Evolutionary conservation across 2,888 invertebrate species (phyloP), one percentile per base, ranked within the genome.

Genomic region (Epinotia brunnichana): DNA sequence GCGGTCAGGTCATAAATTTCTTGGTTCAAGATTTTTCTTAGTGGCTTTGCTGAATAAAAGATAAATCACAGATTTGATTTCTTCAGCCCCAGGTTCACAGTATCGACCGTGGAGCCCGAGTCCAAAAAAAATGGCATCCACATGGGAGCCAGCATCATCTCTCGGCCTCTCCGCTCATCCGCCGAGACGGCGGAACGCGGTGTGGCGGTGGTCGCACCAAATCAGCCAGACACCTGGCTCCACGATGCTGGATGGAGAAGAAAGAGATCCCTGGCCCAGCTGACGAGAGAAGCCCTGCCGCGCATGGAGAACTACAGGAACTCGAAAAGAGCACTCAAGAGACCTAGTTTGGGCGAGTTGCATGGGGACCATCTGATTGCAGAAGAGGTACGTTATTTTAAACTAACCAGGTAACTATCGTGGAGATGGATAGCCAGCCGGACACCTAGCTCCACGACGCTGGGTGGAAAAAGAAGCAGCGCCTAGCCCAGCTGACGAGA

Each of bases 311-410:
- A 97, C 86, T 98, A 98, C 84, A 94, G 97, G 82, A 95, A 96
- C 85, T 96, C 96, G 0, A 95, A 96, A 81, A 94, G 96, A 77
- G 96, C 96, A 0, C 88, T 95, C 67, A 97, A 97, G 85, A 94
- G 98, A 76, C 97, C 97, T 1, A 97, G 97, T 29, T 93, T 98
- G 71, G 97, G 97, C 21, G 97, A 97, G 82, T 90, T 98, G 59
- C 97, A 97, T 82, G 96, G 96, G 24, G 95, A 95, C 67, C 85
- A 92, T 77, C 80, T 92, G 5, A 92, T 93, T 15, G 84, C 86
- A 2, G 93, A 92, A 77, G 93, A 92, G 87, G 92, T 90, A 77
- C 77, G 83, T 76, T 54, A 21, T 35, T 39, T 35, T 41, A 41
- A 11, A 17, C 17, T 35, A n/a, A 15, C 15, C n/a, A n/a, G n/a